A percentile compares a stretch with the other conserved stretches of the same genome.
Evolutionary conservation across 2,888 invertebrate species (phyloP).

Genomic region (Tenthredo distinguenda): DNA sequence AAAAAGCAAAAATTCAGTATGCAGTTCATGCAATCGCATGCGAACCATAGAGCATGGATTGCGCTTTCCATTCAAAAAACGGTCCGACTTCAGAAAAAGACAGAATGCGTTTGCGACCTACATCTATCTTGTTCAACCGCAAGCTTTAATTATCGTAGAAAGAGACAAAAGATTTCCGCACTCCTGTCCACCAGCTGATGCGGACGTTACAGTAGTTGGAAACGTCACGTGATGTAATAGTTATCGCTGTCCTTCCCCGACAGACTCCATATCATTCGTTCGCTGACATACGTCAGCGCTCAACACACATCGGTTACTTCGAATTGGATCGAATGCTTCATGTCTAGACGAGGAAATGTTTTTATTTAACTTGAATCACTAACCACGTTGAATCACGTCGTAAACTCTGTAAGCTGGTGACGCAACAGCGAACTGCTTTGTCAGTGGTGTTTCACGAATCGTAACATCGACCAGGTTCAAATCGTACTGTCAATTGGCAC

Average conservation of each 20-base stretch:
- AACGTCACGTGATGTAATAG: not conserved
- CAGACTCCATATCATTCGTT: not conserved
- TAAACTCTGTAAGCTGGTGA: not conserved
- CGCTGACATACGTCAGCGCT: not conserved
- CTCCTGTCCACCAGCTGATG: too few relatives aligned
- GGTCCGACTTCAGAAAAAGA: too few relatives aligned
- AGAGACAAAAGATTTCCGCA: too few relatives aligned
- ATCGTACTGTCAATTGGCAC: constrained; percentile 1
- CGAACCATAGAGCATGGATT: too few relatives aligned
- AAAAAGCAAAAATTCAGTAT: too few relatives aligned
- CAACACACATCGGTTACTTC: not conserved
- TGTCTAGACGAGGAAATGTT: not conserved
- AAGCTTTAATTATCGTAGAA: too few relatives aligned
- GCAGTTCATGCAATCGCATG: too few relatives aligned
- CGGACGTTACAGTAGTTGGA: not conserved
- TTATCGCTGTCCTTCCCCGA: not conserved
- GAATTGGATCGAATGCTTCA: not conserved
- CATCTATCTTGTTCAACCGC: too few relatives aligned
- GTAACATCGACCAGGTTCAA: not conserved
- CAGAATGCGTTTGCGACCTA: too few relatives aligned
- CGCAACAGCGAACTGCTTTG: not conserved
- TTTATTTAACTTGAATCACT: not conserved
- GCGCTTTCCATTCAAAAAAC: too few relatives aligned
- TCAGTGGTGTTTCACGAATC: not conserved
- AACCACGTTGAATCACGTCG: constrained; percentile 21